Conservation (phyloP, 2,888 invertebrate genomes). For the Conchocele bisecta region DNA sequence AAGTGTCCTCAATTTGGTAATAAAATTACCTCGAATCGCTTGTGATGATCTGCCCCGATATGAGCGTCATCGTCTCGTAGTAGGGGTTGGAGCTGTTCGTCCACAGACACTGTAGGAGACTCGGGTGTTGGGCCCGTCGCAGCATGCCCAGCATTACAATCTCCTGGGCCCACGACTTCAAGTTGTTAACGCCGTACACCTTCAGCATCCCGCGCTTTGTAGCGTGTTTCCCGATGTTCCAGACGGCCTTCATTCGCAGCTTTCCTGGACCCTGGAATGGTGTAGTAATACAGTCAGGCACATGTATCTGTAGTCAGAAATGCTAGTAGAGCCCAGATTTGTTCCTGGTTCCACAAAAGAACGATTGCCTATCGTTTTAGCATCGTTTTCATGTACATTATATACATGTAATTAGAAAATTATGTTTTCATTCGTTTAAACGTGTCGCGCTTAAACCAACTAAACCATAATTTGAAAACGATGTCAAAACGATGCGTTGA, state of each 20-base stretch:
- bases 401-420: too few species aligned
- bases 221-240: slow-evolving; percentile 67
- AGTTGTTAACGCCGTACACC: slow-evolving; percentile 71
- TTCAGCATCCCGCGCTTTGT: slow-evolving; percentile 73
- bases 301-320: too few species aligned
- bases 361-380: too few species aligned
- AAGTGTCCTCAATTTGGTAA: too few species aligned
- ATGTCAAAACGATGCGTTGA: too few species aligned
- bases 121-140: slow-evolving; percentile 70
- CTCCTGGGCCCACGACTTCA: slow-evolving; percentile 78
- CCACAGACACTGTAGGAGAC: slow-evolving; percentile 77
- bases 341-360: too few species aligned
- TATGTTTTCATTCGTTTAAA: too few species aligned
- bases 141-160: slow-evolving; percentile 78
- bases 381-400: too few species aligned
- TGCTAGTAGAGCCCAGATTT: too few species aligned
- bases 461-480: too few species aligned
- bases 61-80: slow-evolving; percentile 76
- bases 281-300: too few species aligned
- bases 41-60: slow-evolving; percentile 76
- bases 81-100: slow-evolving; percentile 77
- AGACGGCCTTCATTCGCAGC: slow-evolving; percentile 71
- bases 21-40: slow-evolving; percentile 76
- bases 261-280: slow-evolving; percentile 70
- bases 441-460: too few species aligned